Evolutionary conservation across 2,888 invertebrate species (phyloP).

Genomic region (Lepidochrysops patricia): DNA sequence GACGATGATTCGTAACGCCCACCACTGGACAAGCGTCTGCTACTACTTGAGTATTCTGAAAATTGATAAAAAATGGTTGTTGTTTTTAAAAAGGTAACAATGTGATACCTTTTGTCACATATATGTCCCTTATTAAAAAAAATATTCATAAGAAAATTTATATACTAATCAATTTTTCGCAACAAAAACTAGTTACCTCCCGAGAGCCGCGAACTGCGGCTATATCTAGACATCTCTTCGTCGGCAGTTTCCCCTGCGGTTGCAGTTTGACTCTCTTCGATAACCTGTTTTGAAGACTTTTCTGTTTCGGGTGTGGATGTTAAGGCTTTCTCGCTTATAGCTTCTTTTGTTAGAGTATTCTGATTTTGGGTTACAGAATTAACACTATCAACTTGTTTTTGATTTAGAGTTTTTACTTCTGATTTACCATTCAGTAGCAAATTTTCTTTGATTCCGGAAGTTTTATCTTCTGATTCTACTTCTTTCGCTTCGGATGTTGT

Average conservation of each 20-base stretch:
- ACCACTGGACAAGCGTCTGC: conserved; percentile 47
- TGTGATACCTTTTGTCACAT: no score
- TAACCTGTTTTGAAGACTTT: conserved; percentile 19
- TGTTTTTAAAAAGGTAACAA: no score
- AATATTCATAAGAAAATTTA: no score
- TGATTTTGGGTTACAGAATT: neutral
- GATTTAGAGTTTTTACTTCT: neutral
- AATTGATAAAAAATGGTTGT: conserved; percentile 21
- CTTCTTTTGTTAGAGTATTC: neutral
- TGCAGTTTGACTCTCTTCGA: conserved; percentile 55
- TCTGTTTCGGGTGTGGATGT: conserved; percentile 29
- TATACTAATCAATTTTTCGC: no score
- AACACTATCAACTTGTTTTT: neutral
- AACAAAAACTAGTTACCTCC: conserved; percentile 71
- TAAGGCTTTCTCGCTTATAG: neutral
- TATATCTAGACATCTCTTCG: conserved; percentile 75
- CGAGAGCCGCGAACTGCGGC: conserved; percentile 76
- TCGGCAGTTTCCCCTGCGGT: conserved; percentile 47
- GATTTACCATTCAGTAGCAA: neutral
- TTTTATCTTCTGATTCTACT: neutral
- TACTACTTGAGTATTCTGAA: conserved; percentile 61
- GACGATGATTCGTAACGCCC: conserved; percentile 58
- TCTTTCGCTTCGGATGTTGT: neutral
- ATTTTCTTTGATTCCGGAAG: neutral
- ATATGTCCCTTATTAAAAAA: no score